phyloP scores from a whole-genome alignment of 2,888 invertebrate species.

The Archips crataeganus region DNA sequence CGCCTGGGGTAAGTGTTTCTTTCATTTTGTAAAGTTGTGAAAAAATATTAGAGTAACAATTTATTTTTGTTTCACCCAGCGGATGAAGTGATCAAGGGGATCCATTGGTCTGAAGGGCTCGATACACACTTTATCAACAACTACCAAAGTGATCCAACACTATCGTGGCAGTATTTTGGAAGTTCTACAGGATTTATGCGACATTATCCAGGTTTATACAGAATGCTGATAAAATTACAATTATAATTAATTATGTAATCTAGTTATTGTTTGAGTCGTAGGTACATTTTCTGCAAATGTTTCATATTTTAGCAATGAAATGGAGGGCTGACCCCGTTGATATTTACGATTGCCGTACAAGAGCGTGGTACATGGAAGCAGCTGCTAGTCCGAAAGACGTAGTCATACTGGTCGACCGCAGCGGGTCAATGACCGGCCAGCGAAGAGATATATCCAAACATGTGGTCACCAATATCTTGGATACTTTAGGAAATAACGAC shows the following conservation, averaged over 20 bases:
- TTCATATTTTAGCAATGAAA: conserved; percentile 86
- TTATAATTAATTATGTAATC: not conserved
- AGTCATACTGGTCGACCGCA: conserved; percentile 93
- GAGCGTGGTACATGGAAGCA: conserved; percentile 99
- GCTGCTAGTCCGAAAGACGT: conserved; percentile 99
- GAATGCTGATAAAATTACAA: conserved; percentile 36
- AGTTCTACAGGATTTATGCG: conserved; percentile 98
- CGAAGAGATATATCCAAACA: conserved; percentile 95
- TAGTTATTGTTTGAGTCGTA: not conserved
- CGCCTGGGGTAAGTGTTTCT: conserved; percentile 89
- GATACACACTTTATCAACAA: conserved; percentile 96
- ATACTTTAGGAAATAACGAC: conserved; percentile 98
- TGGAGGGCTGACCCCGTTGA: conserved; percentile 94
- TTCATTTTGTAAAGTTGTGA: not conserved
- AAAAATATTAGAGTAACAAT: not conserved
- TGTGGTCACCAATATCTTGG: conserved; percentile 95
- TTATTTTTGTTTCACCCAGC: conserved; percentile 79
- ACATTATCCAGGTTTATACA: conserved; percentile 93
- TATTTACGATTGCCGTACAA: conserved; percentile 97
- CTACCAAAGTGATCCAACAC: conserved; percentile 93
- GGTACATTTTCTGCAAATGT: conserved; percentile 38
- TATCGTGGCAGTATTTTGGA: conserved; percentile 99
- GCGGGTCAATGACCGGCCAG: conserved; percentile 96
- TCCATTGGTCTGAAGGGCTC: conserved; percentile 97
- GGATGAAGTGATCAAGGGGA: conserved; percentile 94